Conservation (phyloP, 2,113 vertebrate species). For the Zonotrichia leucophrys region DNA sequence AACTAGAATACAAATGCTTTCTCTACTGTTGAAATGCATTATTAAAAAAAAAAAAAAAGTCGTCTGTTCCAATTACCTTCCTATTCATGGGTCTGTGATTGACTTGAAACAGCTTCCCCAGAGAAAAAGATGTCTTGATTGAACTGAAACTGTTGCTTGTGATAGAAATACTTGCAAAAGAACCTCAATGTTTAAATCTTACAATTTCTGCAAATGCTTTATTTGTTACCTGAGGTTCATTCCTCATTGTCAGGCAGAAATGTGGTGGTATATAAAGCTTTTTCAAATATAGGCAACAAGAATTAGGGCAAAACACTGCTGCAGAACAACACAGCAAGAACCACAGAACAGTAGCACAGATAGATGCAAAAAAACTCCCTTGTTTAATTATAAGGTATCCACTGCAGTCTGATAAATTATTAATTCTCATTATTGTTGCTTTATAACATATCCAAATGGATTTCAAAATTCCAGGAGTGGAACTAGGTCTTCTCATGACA, state of each 20-base stretch:
- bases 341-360: neutral
- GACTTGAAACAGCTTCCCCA: neutral
- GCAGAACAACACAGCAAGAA: neutral
- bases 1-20: neutral
- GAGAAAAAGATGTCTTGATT: slow-evolving; percentile 17
- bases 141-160: neutral
- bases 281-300: neutral
- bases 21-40: neutral
- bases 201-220: slow-evolving; percentile 8
- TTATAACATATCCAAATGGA: neutral
- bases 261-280: neutral
- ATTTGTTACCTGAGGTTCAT: slow-evolving; percentile 3
- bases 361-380: neutral
- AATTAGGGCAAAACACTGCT: neutral
- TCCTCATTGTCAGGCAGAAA: neutral
- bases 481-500: neutral
- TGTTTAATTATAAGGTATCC: neutral
- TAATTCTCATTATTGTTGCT: neutral
- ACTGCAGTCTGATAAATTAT: neutral
- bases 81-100: neutral
- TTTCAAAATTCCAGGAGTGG: neutral
- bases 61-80: neutral
- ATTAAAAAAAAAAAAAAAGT: neutral
- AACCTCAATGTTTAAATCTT: neutral
- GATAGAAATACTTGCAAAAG: slow-evolving; percentile 5